These are phyloP conservation scores for Dendronephthya gigantea DNA, from an alignment of 64 coral and sea anemone genomes.

Conservation along the genomic window DNA sequence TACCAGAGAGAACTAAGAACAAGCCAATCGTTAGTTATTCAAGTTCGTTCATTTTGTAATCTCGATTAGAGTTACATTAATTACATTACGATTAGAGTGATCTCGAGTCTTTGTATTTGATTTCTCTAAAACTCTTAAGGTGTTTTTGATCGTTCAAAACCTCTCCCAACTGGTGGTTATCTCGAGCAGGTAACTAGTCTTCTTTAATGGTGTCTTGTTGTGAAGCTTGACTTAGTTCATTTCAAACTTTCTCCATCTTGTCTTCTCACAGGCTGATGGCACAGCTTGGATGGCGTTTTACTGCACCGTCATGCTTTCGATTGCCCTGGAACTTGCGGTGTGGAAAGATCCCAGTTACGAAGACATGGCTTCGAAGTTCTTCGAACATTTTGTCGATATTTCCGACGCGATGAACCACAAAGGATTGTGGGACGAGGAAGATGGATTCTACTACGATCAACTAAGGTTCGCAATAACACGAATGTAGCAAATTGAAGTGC, in stretches of 20 bases:
- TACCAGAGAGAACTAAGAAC: too few relatives aligned
- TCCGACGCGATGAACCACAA: constrained; percentile 87
- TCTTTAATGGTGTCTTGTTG: not conserved
- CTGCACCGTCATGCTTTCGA: constrained; percentile 85
- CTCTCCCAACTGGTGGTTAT: constrained; percentile 40
- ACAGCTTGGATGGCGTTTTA: constrained; percentile 99
- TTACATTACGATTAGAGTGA: too few relatives aligned
- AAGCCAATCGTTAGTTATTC: too few relatives aligned
- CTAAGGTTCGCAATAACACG: too few relatives aligned
- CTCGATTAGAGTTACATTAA: too few relatives aligned
- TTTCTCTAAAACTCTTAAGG: constrained; percentile 11
- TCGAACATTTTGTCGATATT: constrained; percentile 90
- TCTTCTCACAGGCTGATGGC: constrained; percentile 61
- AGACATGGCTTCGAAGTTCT: constrained; percentile 97
- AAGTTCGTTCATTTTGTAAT: not conserved
- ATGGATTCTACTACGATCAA: constrained; percentile 80
- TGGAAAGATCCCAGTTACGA: constrained; percentile 52
- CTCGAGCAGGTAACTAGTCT: constrained; percentile 40
- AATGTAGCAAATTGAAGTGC: too few relatives aligned
- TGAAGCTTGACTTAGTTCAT: too few relatives aligned
- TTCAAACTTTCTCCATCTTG: not conserved
- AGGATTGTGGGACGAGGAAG: constrained; percentile 55
- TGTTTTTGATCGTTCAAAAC: constrained; percentile 62
- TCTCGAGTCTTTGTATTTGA: not conserved
- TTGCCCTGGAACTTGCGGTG: constrained; percentile 70